Percentiles rank a stretch among this genome's conserved stretches.
phyloP scores from a whole-genome alignment of 2,797 vertebrate genomes.

The Mus minutoides region DNA sequence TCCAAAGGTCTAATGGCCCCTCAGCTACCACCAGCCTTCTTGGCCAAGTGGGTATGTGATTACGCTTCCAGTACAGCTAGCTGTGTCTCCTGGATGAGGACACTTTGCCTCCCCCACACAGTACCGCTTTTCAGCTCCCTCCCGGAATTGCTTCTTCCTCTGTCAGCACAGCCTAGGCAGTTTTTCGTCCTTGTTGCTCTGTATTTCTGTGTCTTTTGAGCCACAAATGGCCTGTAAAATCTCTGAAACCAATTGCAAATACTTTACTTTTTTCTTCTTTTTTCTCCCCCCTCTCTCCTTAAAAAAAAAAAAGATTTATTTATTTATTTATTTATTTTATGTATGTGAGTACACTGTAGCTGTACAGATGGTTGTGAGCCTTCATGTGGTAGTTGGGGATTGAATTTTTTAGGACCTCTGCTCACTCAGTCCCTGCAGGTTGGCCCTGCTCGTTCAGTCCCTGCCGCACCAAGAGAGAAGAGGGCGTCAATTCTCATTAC shows the following conservation, averaged over 20 bases:
- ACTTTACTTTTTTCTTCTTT: background rate
- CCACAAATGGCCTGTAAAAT: background rate
- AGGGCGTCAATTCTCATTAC: no score
- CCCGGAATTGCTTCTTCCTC: background rate
- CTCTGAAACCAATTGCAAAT: background rate
- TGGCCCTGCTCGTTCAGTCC: no score
- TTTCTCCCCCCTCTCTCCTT: background rate
- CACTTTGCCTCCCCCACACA: background rate
- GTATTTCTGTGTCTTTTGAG: slow-evolving; percentile 31
- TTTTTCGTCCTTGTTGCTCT: background rate
- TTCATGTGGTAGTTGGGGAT: no score
- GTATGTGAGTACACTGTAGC: no score
- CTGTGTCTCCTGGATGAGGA: background rate
- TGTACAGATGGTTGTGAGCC: no score
- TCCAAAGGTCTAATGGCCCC: slow-evolving; percentile 41
- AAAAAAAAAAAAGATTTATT: no score
- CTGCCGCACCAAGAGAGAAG: no score
- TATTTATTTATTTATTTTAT: no score
- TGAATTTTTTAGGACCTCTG: no score
- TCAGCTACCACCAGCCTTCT: slow-evolving; percentile 14
- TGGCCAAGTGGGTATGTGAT: slow-evolving; percentile 11
- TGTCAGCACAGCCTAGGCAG: background rate
- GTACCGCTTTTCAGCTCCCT: background rate
- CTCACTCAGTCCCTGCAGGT: no score
- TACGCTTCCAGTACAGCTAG: slow-evolving; percentile 47